phyloP scores from a whole-genome alignment of 2,113 vertebrate species.

The Carassius carassius region DNA sequence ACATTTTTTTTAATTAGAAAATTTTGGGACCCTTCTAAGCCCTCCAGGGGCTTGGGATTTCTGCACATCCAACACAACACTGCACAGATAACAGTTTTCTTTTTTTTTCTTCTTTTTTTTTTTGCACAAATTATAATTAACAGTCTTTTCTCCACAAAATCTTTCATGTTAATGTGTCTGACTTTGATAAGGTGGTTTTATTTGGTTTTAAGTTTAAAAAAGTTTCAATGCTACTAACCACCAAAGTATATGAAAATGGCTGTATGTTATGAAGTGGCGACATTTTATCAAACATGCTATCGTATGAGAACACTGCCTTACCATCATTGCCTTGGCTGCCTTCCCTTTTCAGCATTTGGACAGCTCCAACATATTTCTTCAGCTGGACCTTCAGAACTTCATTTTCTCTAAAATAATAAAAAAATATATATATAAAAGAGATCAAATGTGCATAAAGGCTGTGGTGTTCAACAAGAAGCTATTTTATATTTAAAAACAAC shows the following conservation, averaged over 20 bases:
- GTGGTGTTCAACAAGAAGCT: neutral
- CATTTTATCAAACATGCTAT: neutral
- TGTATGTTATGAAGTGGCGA: neutral
- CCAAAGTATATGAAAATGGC: neutral
- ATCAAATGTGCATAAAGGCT: neutral
- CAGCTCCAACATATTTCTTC: slow-evolving; percentile 98
- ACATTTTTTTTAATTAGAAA: no score
- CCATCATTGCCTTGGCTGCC: slow-evolving; percentile 84
- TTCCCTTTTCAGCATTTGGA: slow-evolving; percentile 99
- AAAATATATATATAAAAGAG: slow-evolving; percentile 43
- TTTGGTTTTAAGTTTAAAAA: no score
- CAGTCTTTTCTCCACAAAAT: no score
- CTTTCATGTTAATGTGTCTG: no score
- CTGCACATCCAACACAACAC: neutral
- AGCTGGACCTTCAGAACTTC: slow-evolving; percentile 98
- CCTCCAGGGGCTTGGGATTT: neutral
- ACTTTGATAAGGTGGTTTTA: no score
- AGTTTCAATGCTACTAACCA: no score
- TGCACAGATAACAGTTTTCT: no score
- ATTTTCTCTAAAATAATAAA: slow-evolving; percentile 84
- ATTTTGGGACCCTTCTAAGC: neutral
- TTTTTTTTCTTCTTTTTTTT: no score
- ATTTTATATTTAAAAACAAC: neutral
- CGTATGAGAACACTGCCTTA: slow-evolving; percentile 67
- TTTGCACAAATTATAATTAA: no score